Percentiles rank a stretch among this genome's conserved stretches.
Evolutionary conservation across 1,140 invertebrate species (phyloP).

Genomic region (Alviniconcha marisindica): DNA sequence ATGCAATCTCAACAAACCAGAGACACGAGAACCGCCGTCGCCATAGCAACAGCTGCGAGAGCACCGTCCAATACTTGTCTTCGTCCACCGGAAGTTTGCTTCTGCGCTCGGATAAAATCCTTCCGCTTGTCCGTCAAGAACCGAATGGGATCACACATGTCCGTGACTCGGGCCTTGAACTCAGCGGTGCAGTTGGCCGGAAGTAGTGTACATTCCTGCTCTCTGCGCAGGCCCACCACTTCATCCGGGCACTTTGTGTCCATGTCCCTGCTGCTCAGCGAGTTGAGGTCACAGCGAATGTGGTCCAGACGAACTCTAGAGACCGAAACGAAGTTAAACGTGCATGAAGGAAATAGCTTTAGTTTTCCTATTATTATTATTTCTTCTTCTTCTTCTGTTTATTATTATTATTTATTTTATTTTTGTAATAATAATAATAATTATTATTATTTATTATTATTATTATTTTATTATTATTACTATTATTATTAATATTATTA

Average conservation of each 20-base stretch:
- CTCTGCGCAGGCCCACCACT: slow-evolving; percentile 34
- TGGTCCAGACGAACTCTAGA: slow-evolving; percentile 34
- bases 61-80: neutral
- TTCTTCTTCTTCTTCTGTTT: too few relatives aligned
- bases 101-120: neutral
- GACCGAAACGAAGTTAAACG: neutral
- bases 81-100: neutral
- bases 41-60: neutral
- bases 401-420: too few relatives aligned
- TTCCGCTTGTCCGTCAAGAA: slow-evolving; percentile 1
- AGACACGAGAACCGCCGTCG: neutral
- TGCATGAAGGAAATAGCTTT: too few relatives aligned
- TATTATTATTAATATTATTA: too few relatives aligned
- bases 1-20: neutral
- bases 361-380: too few relatives aligned
- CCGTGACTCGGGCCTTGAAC: slow-evolving; percentile 1
- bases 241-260: slow-evolving; percentile 9
- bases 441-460: too few relatives aligned
- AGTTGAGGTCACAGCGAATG: slow-evolving; percentile 31
- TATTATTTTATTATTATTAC: too few relatives aligned
- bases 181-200: slow-evolving; percentile 19
- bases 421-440: too few relatives aligned
- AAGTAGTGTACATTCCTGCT: slow-evolving; percentile 35
- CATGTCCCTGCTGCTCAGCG: neutral
- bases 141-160: slow-evolving; percentile 22